These are phyloP conservation scores for Umimayanthus chanpuru DNA, from an alignment of 92 coral and sea anemone genomes.

Conservation along the genomic window DNA sequence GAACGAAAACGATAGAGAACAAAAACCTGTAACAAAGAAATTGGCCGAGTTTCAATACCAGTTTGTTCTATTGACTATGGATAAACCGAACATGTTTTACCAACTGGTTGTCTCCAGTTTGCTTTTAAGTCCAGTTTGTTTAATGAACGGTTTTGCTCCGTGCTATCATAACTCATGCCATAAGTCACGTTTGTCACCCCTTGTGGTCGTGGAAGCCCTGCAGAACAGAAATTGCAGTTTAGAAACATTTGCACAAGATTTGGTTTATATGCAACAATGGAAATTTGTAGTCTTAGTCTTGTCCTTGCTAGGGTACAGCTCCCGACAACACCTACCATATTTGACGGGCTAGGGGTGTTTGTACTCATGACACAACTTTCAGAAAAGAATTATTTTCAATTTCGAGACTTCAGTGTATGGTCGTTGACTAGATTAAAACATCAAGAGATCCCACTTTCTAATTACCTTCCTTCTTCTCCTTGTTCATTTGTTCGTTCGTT, in stretches of 20 bases:
- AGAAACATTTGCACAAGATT: no score
- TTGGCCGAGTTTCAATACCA: no score
- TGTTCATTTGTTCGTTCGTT: no score
- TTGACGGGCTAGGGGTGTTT: background rate
- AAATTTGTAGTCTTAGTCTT: no score
- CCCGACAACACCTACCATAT: background rate
- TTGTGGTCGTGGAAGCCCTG: constrained; percentile 11
- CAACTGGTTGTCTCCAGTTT: background rate
- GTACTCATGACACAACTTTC: background rate
- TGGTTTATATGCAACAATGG: no score
- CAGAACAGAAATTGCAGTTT: background rate
- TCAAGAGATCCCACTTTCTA: no score
- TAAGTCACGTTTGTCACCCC: background rate
- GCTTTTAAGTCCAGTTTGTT: background rate
- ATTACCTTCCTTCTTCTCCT: background rate
- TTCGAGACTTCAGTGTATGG: background rate
- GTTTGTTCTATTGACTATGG: no score
- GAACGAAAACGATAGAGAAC: no score
- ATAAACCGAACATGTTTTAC: background rate
- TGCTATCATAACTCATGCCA: background rate
- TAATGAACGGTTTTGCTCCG: background rate
- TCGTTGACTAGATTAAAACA: background rate
- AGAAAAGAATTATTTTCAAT: background rate
- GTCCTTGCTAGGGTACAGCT: no score
- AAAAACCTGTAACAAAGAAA: no score